Conservation (phyloP, 2,888 invertebrate species). For the Branchellion lobata region DNA sequence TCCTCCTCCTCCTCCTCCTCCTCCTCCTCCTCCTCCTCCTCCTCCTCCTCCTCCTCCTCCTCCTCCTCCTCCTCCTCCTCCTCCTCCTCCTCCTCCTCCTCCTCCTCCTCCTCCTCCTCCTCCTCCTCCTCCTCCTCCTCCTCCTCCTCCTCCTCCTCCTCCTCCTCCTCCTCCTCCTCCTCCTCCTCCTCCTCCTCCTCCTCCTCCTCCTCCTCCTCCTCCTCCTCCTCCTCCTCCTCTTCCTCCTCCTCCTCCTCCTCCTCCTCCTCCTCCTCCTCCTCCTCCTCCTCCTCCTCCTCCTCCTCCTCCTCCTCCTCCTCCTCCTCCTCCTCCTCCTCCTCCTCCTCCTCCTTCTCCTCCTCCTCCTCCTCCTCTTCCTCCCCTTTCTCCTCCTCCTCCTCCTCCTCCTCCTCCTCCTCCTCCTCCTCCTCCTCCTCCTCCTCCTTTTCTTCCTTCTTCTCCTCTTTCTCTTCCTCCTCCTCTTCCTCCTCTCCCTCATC, state of each 20-base stretch:
- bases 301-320: background rate
- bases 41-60: constrained; percentile 44
- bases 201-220: constrained; percentile 31
- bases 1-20: constrained; percentile 38
- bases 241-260: constrained; percentile 16
- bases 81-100: constrained; percentile 41
- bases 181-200: constrained; percentile 38
- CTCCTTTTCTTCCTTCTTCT: background rate
- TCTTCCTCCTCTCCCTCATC: background rate
- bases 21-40: constrained; percentile 42
- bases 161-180: constrained; percentile 35
- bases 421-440: constrained; percentile 1
- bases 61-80: constrained; percentile 40
- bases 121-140: constrained; percentile 39
- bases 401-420: background rate
- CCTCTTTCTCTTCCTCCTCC: background rate
- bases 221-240: constrained; percentile 34
- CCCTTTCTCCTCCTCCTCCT: background rate
- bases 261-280: constrained; percentile 21
- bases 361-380: constrained; percentile 17
- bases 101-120: constrained; percentile 32
- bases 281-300: background rate
- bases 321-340: background rate
- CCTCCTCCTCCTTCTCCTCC: background rate
- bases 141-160: constrained; percentile 40